Evolutionary conservation across 2,888 invertebrate species (phyloP).

Genomic region (Harmothoe impar): DNA sequence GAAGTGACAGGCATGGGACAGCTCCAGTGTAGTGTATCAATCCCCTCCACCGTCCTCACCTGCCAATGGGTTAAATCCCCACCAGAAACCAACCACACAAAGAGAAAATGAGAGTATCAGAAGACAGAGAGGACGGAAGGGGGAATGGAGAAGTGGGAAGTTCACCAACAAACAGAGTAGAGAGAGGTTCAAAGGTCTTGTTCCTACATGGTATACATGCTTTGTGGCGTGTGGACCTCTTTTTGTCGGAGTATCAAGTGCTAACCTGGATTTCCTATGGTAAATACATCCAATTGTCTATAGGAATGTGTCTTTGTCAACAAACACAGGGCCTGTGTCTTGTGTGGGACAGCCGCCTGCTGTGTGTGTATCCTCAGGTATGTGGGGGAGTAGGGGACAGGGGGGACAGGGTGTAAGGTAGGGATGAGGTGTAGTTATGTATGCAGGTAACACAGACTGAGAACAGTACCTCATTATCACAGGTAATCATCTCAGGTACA

Average conservation of each 20-base stretch:
- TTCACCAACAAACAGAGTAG: background rate
- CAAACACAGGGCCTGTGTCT: background rate
- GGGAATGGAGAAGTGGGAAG: background rate
- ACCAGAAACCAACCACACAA: no score
- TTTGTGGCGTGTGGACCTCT: background rate
- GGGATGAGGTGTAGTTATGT: background rate
- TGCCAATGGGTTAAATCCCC: no score
- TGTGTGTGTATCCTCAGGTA: no score
- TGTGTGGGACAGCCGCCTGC: background rate
- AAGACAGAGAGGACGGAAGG: no score
- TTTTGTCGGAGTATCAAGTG: background rate
- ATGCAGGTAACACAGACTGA: background rate
- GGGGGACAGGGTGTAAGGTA: background rate
- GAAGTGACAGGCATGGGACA: no score
- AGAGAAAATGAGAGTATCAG: no score
- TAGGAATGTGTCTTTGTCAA: conserved; percentile 23
- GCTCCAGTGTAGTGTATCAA: no score
- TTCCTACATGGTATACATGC: background rate
- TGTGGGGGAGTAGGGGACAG: background rate
- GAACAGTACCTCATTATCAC: background rate
- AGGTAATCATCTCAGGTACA: background rate
- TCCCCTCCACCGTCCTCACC: no score
- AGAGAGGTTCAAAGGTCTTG: background rate
- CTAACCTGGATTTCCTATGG: background rate
- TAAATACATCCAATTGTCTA: conserved; percentile 3